Evolutionary conservation across 2,888 invertebrate species (phyloP), one percentile per base, ranked within the genome.

Genomic region (Camptogramma bilineatum): DNA sequence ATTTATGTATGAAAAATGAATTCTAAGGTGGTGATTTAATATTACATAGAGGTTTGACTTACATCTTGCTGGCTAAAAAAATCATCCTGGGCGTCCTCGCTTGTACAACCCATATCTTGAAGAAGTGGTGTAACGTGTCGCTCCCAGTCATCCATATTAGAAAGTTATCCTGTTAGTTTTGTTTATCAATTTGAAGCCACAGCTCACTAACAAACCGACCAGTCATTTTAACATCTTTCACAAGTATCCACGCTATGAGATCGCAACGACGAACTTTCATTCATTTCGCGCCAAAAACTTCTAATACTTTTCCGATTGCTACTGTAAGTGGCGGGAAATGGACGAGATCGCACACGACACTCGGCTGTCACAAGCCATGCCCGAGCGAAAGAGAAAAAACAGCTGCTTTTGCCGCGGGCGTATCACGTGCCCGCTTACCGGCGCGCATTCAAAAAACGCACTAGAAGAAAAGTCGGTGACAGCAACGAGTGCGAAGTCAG

Each of bases 21-120:
- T n/a, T n/a, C n/a, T n/a, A n/a, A n/a, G n/a, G n/a, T n/a, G n/a
- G n/a, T n/a, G n/a, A n/a, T n/a, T n/a, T n/a, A n/a, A n/a, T n/a
- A n/a, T n/a, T n/a, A n/a, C 4, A 17, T 44, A 44, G 44, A 16
- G 44, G 17, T 44, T 24, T 73, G 67, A 93, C 94, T 94, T 88
- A 94, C 94, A 81, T 94, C 94, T 86, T 94, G 94, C 73, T 94
- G 94, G 79, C 88, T 91, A 86, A 94, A 94, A 87, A 94, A 94
- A 85, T 94, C 94, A 73, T 94, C 93, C 78, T 94, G 94, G 72
- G 91, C 90, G 73, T 93, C 94, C 80, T 92, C 93, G 75, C 86
- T 90, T 69, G 92, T 83, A 80, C 93, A 93, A 76, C 93, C 94
- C 93, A 94, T 94, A 78, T 94, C 94, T 82, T 94, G 94, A 70